Percentiles rank a stretch among this genome's conserved stretches.
Conservation (phyloP, 2,888 invertebrate species). For the Dryobota labecula region DNA sequence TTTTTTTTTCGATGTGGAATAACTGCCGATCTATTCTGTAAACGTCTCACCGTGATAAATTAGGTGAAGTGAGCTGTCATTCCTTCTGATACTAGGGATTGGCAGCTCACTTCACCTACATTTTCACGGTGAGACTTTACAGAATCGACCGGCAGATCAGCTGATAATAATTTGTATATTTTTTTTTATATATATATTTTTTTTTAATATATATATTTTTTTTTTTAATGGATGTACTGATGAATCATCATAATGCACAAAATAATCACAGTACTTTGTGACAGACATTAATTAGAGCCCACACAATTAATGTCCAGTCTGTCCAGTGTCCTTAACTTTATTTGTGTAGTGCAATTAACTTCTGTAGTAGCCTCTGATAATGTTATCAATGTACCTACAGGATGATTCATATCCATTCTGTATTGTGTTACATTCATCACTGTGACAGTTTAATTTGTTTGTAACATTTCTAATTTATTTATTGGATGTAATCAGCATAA, state of each 20-base stretch:
- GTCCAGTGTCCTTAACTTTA: slow-evolving; percentile 8
- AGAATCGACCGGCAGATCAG: no score
- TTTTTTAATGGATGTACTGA: neutral
- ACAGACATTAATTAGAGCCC: neutral
- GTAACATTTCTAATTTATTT: neutral
- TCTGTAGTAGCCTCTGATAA: slow-evolving; percentile 58
- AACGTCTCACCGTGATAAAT: no score
- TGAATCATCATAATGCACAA: neutral
- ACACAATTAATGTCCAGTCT: slow-evolving; percentile 6
- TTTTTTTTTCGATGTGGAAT: no score
- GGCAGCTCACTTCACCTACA: no score
- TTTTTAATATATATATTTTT: no score
- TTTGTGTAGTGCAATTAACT: slow-evolving; percentile 62
- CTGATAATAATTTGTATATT: no score
- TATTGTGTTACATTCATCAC: slow-evolving; percentile 29
- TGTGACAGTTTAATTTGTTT: slow-evolving; percentile 13
- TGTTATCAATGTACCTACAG: slow-evolving; percentile 55
- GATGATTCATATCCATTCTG: slow-evolving; percentile 68
- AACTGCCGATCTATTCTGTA: no score
- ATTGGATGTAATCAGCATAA: no score
- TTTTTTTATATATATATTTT: no score
- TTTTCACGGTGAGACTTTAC: no score
- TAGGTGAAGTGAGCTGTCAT: no score
- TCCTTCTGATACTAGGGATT: no score
- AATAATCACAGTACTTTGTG: neutral